A percentile compares a stretch with the other conserved stretches of the same genome.
These are phyloP conservation scores for Apostichopus parvimensis DNA, from an alignment of 35 echinoderm and acorn worm species.

Conservation along the genomic window DNA sequence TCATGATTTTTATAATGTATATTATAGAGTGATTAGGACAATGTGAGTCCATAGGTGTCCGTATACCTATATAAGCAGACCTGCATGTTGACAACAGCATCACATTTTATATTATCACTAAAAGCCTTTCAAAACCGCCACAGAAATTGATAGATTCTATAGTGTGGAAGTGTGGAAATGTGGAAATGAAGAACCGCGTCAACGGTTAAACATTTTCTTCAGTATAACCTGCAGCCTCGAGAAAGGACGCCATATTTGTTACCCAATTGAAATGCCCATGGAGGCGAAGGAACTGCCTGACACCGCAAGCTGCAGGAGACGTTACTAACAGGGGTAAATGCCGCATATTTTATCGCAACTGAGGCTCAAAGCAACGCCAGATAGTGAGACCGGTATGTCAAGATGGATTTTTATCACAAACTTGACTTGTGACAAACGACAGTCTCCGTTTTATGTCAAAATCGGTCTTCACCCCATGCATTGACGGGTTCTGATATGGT, in stretches of 20 bases:
- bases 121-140: too few species aligned
- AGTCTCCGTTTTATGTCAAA: neutral
- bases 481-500: too few species aligned
- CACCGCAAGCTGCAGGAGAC: neutral
- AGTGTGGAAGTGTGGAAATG: too few species aligned
- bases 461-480: neutral
- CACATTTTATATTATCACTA: too few species aligned
- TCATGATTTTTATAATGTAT: too few species aligned
- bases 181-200: too few species aligned
- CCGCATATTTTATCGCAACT: neutral
- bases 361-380: neutral
- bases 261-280: neutral
- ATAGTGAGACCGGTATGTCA: neutral
- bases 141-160: too few species aligned
- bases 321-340: neutral
- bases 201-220: too few species aligned
- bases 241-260: neutral
- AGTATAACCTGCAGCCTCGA: neutral
- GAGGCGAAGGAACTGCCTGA: neutral
- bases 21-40: too few species aligned
- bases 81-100: too few species aligned
- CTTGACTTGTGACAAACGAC: neutral
- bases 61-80: too few species aligned
- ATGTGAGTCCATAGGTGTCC: too few species aligned
- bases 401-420: slow-evolving; percentile 1